A percentile compares a stretch with the other conserved stretches of the same genome.
Evolutionary conservation across 2,113 vertebrate genomes (phyloP).

Genomic region (Channa maculata): DNA sequence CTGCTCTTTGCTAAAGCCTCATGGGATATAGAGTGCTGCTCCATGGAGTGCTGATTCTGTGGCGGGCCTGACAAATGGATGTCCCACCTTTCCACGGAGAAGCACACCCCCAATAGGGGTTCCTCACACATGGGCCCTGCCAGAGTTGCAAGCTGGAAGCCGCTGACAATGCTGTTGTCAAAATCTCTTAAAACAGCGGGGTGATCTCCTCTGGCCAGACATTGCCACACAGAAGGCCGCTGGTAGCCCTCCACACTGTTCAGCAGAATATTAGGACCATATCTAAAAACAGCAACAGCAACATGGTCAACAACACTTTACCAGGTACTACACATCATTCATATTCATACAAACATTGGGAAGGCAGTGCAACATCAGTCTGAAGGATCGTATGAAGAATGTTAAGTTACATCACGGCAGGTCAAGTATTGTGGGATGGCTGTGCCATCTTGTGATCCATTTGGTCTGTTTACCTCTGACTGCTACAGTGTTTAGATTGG

Average conservation of each 20-base stretch:
- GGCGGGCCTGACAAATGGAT: conserved; percentile 69
- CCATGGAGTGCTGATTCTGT: conserved; percentile 59
- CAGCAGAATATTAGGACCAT: conserved; percentile 94
- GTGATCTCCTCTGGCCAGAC: conserved; percentile 73
- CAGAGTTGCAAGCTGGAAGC: conserved; percentile 94
- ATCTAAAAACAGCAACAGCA: conserved; percentile 72
- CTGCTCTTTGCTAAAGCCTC: conserved; percentile 1
- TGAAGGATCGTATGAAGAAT: background rate
- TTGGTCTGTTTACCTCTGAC: too few species aligned
- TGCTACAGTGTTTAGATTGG: too few species aligned
- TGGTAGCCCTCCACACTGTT: conserved; percentile 86
- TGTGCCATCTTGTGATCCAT: too few species aligned
- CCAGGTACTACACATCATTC: background rate
- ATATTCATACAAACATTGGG: background rate
- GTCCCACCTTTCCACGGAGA: conserved; percentile 92
- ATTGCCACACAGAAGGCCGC: conserved; percentile 90
- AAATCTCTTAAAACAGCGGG: conserved; percentile 80
- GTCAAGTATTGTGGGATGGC: too few species aligned
- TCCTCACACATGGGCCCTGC: conserved; percentile 98
- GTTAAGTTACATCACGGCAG: too few species aligned
- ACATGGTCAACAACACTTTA: background rate
- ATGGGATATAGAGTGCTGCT: conserved; percentile 3
- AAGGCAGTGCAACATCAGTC: background rate
- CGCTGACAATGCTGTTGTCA: conserved; percentile 94
- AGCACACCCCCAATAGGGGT: conserved; percentile 97